phyloP scores from a whole-genome alignment of 2,113 vertebrate genomes.

The Falcunculus frontatus region DNA sequence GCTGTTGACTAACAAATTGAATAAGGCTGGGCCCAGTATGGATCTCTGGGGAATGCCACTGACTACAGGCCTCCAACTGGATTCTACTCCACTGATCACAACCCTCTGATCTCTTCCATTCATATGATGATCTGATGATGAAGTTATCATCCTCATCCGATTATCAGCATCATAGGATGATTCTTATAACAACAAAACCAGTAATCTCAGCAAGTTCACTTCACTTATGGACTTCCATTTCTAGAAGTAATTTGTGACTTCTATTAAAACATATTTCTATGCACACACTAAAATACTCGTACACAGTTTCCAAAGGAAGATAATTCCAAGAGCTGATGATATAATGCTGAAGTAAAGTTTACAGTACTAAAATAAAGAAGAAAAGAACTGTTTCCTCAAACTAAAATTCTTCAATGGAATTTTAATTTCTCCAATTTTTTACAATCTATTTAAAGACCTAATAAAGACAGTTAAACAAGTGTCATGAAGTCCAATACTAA shows the following conservation, averaged over 20 bases:
- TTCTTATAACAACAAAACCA: not conserved
- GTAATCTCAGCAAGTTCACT: not conserved
- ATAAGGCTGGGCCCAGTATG: not conserved
- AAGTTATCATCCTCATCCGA: not conserved
- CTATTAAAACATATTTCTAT: not conserved
- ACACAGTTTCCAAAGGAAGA: not conserved
- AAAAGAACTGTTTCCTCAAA: not conserved
- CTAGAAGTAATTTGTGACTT: not conserved
- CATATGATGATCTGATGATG: not conserved
- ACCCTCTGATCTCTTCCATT: not conserved
- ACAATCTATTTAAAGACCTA: not conserved
- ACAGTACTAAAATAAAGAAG: not conserved
- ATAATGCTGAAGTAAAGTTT: not conserved
- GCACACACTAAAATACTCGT: not conserved
- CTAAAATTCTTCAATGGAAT: not conserved
- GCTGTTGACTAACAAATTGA: not conserved
- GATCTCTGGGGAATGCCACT: not conserved
- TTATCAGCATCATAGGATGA: not conserved
- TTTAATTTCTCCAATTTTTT: not conserved
- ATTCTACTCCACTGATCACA: not conserved
- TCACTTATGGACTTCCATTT: rapidly evolving
- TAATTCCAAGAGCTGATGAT: not conserved
- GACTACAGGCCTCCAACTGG: not conserved
- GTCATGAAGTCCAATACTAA: not conserved
- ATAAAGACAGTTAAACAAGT: not conserved